Base-by-base conservation (phyloP, 2,113 vertebrate species). In the Brachypodius melanocephalos region DNA sequence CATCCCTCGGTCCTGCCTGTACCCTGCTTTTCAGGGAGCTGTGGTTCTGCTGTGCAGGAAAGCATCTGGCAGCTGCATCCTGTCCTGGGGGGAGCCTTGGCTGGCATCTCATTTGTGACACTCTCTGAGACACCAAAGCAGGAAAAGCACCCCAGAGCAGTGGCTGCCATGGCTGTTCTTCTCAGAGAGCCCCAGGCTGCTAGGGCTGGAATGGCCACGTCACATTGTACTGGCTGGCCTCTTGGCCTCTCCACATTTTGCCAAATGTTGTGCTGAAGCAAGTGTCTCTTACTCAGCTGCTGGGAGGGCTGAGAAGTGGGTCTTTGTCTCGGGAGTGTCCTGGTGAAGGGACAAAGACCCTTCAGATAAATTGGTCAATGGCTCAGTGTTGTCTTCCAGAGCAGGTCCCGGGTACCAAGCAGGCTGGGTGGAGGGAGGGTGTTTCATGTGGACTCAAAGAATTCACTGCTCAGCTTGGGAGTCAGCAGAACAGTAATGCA, bases 211-310 rank as follows among this genome's bases (percentile, higher is more conserved):
- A 42, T 10, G 66, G 81, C 87, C 77, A 10, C 49, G 85, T 18
- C 62, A 13, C 82, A 6, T 72, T 79, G 82, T 84, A 2, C 85
- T 16, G 38, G 1, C 49, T 85, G 88, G 75, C 88, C 92, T 83
- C 69, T 46, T 66, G 90, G 83, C 88, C 94, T 62, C 85, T 38
- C 85, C 62, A 21, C 55, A 3, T 76, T 79, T 85, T 83, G 78
- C 88, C 93, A 88, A 75, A 52, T 14, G 52, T 38, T 61, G 65
- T 59, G 85, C 75, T 76, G 88, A 51, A 90, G 75, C 92, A 58
- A 90, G 86, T 63, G 73, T 65, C 90, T 95, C 92, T 90, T 61
- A 32, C 84, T 84, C 79, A 90, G 95, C 73, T 66, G 77, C 89
- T 68, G 78, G 75, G 62, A 59, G 89, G 75, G 75, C 85, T 90